Evolutionary conservation across 2,797 vertebrate species (phyloP).

Genomic region (Euphonia xanthogaster): DNA sequence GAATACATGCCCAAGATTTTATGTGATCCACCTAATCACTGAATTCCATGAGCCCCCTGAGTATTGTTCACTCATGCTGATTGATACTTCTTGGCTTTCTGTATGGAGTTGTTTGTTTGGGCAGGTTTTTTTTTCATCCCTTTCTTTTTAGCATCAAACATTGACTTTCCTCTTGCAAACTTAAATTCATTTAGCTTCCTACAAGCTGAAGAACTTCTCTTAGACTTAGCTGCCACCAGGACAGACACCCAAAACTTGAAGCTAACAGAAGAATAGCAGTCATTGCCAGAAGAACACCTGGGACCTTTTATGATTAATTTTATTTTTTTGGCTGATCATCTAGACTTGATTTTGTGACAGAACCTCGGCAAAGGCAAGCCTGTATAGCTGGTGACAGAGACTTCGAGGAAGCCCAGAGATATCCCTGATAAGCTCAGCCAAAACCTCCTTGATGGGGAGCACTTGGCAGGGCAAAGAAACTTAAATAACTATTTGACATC

Average conservation of each 20-base stretch:
- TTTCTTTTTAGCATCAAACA: background rate
- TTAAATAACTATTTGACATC: background rate
- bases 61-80: background rate
- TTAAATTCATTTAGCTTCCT: background rate
- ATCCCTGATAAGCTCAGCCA: background rate
- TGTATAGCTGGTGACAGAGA: accelerated
- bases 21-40: background rate
- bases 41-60: no score
- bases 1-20: background rate
- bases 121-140: accelerated
- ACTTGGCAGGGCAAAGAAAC: background rate
- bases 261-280: background rate
- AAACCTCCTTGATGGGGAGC: background rate
- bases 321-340: background rate
- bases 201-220: background rate
- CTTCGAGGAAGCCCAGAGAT: background rate
- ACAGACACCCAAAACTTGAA: background rate
- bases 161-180: background rate
- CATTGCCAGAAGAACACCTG: background rate
- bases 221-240: background rate
- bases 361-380: accelerated
- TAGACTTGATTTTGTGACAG: background rate
- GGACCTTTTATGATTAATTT: background rate
- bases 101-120: accelerated
- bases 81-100: background rate